These are phyloP conservation scores for Desmodus rotundus DNA, from an alignment of 2,113 vertebrate genomes.

Conservation along the genomic window DNA sequence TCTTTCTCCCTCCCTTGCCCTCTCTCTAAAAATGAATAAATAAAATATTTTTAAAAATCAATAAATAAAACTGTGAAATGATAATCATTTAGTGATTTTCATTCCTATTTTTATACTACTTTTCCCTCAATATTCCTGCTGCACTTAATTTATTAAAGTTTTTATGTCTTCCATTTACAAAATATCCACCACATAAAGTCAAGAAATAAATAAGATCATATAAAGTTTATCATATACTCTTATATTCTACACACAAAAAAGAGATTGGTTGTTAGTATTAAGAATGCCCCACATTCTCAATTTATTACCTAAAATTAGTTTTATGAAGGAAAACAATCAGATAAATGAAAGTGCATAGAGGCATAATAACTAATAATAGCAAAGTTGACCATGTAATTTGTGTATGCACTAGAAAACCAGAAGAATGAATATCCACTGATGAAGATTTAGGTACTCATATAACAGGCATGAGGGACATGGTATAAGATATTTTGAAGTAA, in stretches of 20 bases:
- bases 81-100: neutral
- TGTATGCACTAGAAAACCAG: neutral
- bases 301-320: neutral
- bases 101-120: neutral
- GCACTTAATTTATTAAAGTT: neutral
- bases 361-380: neutral
- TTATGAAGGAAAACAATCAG: neutral
- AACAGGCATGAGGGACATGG: neutral
- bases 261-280: neutral
- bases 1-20: no score
- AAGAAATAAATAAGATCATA: neutral
- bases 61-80: neutral
- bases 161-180: neutral
- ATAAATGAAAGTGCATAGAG: neutral
- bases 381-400: neutral
- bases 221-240: neutral
- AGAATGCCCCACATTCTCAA: neutral
- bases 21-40: no score
- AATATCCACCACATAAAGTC: neutral
- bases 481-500: neutral
- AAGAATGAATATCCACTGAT: neutral
- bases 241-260: neutral
- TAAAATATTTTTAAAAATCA: no score
- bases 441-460: neutral
- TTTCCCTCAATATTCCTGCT: neutral